Evolutionary conservation across 2,888 invertebrate genomes (phyloP).

Genomic region (Mythimna impura): DNA sequence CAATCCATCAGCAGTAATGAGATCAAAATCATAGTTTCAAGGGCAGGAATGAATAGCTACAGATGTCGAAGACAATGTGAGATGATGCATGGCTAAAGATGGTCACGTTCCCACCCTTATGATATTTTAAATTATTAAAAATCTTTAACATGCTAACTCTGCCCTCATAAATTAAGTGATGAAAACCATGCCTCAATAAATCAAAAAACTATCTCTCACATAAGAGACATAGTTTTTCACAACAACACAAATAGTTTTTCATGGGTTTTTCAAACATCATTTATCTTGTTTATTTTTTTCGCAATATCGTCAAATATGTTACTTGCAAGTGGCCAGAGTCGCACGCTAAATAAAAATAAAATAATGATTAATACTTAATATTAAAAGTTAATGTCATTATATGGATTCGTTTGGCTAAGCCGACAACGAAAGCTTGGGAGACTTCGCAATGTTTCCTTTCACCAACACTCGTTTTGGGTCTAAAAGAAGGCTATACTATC

Average conservation of each 20-base stretch:
- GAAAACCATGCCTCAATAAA: not conserved
- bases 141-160: constrained; percentile 48
- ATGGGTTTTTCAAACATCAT: not conserved
- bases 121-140: constrained; percentile 49
- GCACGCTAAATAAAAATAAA: constrained; percentile 62
- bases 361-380: constrained; percentile 59
- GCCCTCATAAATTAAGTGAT: not conserved
- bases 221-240: not conserved
- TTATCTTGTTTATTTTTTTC: not conserved
- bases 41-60: constrained; percentile 25
- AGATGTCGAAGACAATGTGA: constrained; percentile 1
- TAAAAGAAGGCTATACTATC: not conserved
- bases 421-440: constrained; percentile 48
- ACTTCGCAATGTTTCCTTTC: constrained; percentile 17
- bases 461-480: not conserved
- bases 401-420: constrained; percentile 58
- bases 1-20: constrained; percentile 80
- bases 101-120: constrained; percentile 33
- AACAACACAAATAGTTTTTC: not conserved
- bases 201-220: not conserved
- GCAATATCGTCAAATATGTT: not conserved
- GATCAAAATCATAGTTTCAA: constrained; percentile 79
- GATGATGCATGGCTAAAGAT: not conserved
- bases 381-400: constrained; percentile 59
- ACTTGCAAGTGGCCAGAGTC: constrained; percentile 27